Evolutionary conservation across 2,888 invertebrate genomes (phyloP), one percentile per base, ranked within the genome.

Genomic region (Zygaena filipendulae): DNA sequence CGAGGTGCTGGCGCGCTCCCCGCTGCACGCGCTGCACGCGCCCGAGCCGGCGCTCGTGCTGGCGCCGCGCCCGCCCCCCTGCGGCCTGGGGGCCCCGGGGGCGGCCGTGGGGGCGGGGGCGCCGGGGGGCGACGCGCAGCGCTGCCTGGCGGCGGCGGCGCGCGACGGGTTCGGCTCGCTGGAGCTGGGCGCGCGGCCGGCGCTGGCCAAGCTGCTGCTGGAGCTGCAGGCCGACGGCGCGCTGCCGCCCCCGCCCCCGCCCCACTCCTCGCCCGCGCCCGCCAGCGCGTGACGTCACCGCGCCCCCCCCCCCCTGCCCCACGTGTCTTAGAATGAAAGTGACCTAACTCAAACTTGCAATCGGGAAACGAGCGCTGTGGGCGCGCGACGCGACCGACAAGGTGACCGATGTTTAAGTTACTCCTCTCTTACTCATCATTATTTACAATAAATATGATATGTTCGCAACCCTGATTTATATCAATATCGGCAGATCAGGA

Each of bases 41-140:
- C 87, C 90, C 4, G 95, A 95, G 57, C 92, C 93, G 25, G 87
- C 87, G 40, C 68, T 94, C 10, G 46, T 59, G 36, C 47, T 55
- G 41, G 28, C 32, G 36, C 50, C 51, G 33, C 49, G 32, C 28
- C 39, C 41, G 23, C 37, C 38, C 35, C 49, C 45, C 33, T 46
- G 43, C 44, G 40, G 23, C 33, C 27, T 81, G 90, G 20, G 89
- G 88, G 3, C 85, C 88, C 2, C 28, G n/a, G n/a, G 14, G 5
- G 11, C 23, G 20, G 22, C 25, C 27, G 6, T 10, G 22, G 16
- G 13, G 27, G 13, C 5, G 28, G 13, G 21, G 20, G 21, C 27
- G 13, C 14, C 23, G 11, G 4, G 21, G n/a, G 16, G 6, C 21
- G 28, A 22, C 11, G 16, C 23, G 7, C 33, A 29, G 13, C 51